Evolutionary conservation across 1,140 invertebrate species (phyloP), one percentile per base, ranked within the genome.

Genomic region (Tigriopus japonicus): DNA sequence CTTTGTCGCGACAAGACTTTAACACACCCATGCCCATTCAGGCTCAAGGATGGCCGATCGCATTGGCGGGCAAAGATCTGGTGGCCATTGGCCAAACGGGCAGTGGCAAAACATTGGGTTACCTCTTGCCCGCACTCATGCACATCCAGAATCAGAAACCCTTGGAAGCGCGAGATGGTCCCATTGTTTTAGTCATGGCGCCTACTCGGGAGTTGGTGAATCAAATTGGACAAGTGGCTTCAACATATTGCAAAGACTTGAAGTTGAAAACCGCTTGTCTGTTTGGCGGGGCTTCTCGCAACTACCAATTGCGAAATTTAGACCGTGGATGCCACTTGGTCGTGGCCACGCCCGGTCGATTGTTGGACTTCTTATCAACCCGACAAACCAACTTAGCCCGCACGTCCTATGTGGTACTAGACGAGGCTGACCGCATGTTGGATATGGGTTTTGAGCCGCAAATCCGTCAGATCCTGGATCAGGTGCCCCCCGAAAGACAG

Each of bases 361-460:
- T 98, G 1, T 89, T 96, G 69, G 93, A 98, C 77, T 95, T 97
- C 71, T 73, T 98, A 1, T 88, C 96, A 69, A 78, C 80, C 60
- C 84, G 84, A 3, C 86, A 83, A 40, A 92, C 88, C 0, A 91
- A 87, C 71, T 72, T 97, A 15, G 77, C 80, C 42, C 77, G 89
- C 43, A 90, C 87, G 69, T 93, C 90, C 42, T 97, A 92, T 72
- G 75, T 98, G 56, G 93, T 98, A 7, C 72, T 98, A 52, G 94
- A 98, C 74, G 95, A 98, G 75, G 94, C 95, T 66, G 95, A 98
- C 74, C 78, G 94, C 62, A 98, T 98, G 94, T 78, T 98, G 67
- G 93, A 98, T 73, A 98, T 98, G 94, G 94, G 93, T 66, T 98
- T 98, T 75, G 94, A 98, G 73, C 94, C 94, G 15, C 94, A 98